These are phyloP conservation scores for Cladopsammia gracilis DNA, from an alignment of 64 coral and sea anemone species.

Conservation along the genomic window DNA sequence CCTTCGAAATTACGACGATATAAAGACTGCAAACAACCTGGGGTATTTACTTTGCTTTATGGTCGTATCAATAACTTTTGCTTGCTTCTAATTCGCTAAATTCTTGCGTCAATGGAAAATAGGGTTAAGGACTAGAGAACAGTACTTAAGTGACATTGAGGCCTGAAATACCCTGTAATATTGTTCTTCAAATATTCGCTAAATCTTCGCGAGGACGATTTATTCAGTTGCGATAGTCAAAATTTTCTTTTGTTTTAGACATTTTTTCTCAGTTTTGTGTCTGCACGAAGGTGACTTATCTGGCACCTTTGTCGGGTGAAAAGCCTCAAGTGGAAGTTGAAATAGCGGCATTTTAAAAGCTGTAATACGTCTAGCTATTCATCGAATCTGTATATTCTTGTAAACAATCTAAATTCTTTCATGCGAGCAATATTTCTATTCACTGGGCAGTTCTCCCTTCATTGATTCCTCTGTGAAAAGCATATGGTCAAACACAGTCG, in stretches of 20 bases:
- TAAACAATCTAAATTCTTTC: slow-evolving; percentile 10
- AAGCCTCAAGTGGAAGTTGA: neutral
- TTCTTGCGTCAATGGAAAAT: neutral
- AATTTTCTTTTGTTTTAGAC: neutral
- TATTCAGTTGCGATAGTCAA: neutral
- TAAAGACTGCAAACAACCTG: slow-evolving; percentile 7
- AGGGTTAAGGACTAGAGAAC: neutral
- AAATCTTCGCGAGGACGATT: neutral
- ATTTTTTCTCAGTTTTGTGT: neutral
- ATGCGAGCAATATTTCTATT: neutral
- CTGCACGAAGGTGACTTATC: neutral
- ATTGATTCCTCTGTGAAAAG: slow-evolving; percentile 19
- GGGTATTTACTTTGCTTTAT: slow-evolving; percentile 13
- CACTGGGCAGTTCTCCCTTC: neutral
- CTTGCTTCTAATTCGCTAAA: neutral
- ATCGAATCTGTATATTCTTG: neutral
- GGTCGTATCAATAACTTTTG: slow-evolving; percentile 2
- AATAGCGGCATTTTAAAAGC: neutral
- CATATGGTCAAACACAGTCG: slow-evolving; percentile 61
- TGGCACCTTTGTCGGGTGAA: neutral
- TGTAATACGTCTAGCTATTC: neutral
- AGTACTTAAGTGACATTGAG: slow-evolving; percentile 29
- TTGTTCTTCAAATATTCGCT: neutral
- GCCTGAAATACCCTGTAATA: neutral
- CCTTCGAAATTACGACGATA: slow-evolving; percentile 32